phyloP scores from a whole-genome alignment of 2,888 invertebrate species.

The Eristalinus aeneus region DNA sequence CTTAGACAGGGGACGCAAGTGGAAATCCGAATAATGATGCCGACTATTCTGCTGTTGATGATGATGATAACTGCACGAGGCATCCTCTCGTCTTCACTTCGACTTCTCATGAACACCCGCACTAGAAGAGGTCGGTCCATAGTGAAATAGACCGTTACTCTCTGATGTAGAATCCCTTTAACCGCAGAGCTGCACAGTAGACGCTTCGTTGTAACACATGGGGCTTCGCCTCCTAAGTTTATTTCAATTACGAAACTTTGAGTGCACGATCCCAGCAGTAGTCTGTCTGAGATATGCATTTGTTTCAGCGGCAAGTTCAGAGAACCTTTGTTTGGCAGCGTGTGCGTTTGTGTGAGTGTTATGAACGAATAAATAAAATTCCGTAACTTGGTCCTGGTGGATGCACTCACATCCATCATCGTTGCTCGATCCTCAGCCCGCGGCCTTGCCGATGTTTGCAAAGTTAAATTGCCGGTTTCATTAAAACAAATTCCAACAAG shows the following conservation, averaged over 20 bases:
- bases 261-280: constrained; percentile 48
- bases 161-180: constrained; percentile 39
- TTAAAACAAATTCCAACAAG: constrained; percentile 67
- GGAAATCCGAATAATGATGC: constrained; percentile 40
- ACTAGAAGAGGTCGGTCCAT: constrained; percentile 1
- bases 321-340: constrained; percentile 10
- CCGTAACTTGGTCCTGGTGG: constrained; percentile 45
- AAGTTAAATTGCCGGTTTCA: constrained; percentile 71
- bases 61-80: constrained; percentile 25
- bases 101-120: neutral
- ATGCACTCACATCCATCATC: neutral
- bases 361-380: constrained; percentile 59
- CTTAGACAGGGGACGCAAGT: constrained; percentile 10
- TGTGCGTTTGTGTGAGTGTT: constrained; percentile 20
- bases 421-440: neutral
- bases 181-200: neutral
- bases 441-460: constrained; percentile 42
- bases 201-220: constrained; percentile 56
- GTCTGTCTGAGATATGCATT: constrained; percentile 37
- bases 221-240: constrained; percentile 62
- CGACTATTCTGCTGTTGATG: constrained; percentile 32
- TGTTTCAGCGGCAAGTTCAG: constrained; percentile 23
- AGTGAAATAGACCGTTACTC: constrained; percentile 31
- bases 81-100: neutral
- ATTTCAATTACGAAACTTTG: constrained; percentile 70